These are phyloP conservation scores for Diogma glabrata DNA, from an alignment of 2,888 invertebrate species.

Conservation along the genomic window DNA sequence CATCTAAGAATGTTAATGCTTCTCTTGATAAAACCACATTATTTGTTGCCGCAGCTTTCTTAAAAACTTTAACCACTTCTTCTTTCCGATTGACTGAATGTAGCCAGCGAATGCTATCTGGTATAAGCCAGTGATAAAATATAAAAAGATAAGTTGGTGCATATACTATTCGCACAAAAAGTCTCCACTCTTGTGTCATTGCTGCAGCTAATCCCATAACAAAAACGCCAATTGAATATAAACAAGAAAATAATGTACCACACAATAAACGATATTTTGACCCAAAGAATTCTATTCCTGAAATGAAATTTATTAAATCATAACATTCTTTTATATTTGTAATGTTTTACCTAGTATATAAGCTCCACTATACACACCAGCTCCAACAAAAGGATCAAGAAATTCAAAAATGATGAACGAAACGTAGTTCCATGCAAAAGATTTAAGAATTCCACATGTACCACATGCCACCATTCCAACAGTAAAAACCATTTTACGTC, in stretches of 20 bases:
- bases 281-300: too few relatives aligned
- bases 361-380: constrained; percentile 33
- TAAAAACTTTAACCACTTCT: constrained; percentile 45
- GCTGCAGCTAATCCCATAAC: not conserved
- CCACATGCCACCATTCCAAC: constrained; percentile 27
- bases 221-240: not conserved
- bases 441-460: constrained; percentile 30
- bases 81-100: constrained; percentile 39
- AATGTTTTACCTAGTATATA: constrained; percentile 32
- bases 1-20: too few relatives aligned
- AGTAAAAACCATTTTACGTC: constrained; percentile 31
- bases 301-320: too few relatives aligned
- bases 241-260: too few relatives aligned
- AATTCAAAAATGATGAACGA: constrained; percentile 35
- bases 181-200: too few relatives aligned
- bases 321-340: too few relatives aligned
- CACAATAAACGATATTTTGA: too few relatives aligned
- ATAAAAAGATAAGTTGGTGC: too few relatives aligned
- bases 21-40: constrained; percentile 27
- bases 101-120: constrained; percentile 62
- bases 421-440: constrained; percentile 32
- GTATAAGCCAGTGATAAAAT: constrained; percentile 50
- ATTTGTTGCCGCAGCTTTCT: constrained; percentile 45
- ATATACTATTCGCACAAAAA: too few relatives aligned
- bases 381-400: constrained; percentile 30